phyloP scores from a whole-genome alignment of 1,140 invertebrate species.

The Drosophila sp. region DNA sequence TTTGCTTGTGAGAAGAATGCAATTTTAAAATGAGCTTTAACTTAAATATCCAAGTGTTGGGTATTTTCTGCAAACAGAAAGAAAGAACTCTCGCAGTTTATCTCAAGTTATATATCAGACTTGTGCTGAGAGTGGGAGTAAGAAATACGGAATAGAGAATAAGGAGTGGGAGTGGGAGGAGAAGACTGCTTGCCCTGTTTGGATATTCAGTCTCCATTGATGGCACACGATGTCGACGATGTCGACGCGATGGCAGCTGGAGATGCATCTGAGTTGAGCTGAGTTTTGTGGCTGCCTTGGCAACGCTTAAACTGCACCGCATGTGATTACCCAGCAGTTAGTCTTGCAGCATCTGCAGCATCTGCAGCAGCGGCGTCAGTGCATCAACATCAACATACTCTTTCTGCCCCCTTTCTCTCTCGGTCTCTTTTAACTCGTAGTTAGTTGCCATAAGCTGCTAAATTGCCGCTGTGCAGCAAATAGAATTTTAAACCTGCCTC shows the following conservation, averaged over 20 bases:
- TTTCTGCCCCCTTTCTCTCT: slow-evolving; percentile 31
- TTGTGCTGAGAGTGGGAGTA: slow-evolving; percentile 32
- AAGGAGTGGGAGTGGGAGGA: slow-evolving; percentile 19
- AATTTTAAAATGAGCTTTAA: neutral
- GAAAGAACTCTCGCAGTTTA: slow-evolving; percentile 48
- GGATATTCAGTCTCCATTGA: slow-evolving; percentile 61
- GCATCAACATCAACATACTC: slow-evolving; percentile 63
- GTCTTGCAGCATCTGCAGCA: slow-evolving; percentile 44
- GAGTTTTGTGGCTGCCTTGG: slow-evolving; percentile 52
- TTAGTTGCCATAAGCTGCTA: slow-evolving; percentile 53
- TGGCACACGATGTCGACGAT: slow-evolving; percentile 67
- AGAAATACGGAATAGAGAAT: neutral
- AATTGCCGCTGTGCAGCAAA: slow-evolving; percentile 79
- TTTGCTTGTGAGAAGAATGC: too few relatives aligned
- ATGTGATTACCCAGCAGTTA: slow-evolving; percentile 82
- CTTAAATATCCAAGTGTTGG: neutral
- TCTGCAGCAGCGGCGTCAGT: slow-evolving; percentile 51
- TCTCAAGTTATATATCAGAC: slow-evolving; percentile 68
- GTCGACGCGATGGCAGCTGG: slow-evolving; percentile 45
- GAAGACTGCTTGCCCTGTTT: slow-evolving; percentile 24
- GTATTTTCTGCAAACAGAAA: slow-evolving; percentile 24
- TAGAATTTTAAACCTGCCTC: slow-evolving; percentile 71
- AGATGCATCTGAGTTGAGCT: slow-evolving; percentile 43
- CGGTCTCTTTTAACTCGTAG: neutral
- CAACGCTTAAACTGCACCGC: slow-evolving; percentile 74